Conservation (phyloP, 2,888 invertebrate species). For the Hemaris fuciformis region DNA sequence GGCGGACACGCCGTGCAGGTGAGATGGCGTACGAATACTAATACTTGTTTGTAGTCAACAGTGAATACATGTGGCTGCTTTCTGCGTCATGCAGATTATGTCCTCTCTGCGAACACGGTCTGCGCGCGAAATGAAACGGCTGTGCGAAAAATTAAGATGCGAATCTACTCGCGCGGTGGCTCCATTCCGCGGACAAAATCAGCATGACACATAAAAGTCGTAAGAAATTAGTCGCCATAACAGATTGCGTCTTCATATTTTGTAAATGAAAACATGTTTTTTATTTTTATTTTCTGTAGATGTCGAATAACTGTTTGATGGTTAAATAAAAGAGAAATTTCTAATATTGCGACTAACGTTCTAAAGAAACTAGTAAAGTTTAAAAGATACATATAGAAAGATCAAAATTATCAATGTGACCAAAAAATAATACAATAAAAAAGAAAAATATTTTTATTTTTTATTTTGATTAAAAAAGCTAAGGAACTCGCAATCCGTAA, state of each 20-base stretch:
- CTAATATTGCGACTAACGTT: background rate
- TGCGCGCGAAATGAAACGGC: background rate
- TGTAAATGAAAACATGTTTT: background rate
- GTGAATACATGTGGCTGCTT: background rate
- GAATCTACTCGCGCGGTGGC: background rate
- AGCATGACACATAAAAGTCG: background rate
- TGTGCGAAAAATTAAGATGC: background rate
- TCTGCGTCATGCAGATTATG: background rate
- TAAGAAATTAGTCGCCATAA: background rate
- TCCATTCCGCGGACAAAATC: background rate
- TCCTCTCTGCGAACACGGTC: background rate
- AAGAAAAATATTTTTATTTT: background rate
- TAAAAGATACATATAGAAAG: background rate
- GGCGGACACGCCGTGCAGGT: conserved; percentile 97
- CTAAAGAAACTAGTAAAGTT: background rate
- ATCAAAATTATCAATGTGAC: no score
- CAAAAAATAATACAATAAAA: background rate
- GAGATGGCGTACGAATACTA: conserved; percentile 16
- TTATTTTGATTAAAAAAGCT: background rate
- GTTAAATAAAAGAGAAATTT: background rate
- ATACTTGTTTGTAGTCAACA: background rate
- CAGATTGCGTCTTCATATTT: background rate
- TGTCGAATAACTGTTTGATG: background rate
- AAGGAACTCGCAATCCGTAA: background rate
- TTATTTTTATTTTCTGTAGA: background rate